Conservation (phyloP, 2,113 vertebrate species). For the Albula glossodonta region DNA sequence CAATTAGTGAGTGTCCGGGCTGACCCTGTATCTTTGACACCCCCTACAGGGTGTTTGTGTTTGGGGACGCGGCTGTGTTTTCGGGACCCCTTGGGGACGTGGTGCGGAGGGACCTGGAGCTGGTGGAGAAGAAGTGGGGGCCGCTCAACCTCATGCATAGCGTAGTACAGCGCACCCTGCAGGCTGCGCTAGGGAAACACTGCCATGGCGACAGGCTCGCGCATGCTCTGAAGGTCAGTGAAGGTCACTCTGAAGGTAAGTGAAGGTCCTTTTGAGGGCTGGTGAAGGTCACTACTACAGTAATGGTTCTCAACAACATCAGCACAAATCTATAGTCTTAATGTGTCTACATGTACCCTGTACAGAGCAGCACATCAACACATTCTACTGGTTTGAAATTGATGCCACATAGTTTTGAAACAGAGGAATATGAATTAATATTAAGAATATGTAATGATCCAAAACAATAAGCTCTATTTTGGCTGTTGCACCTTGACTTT, state of each 20-base stretch:
- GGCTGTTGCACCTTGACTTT: too few relatives aligned
- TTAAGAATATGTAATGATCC: too few relatives aligned
- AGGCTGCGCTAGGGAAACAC: slow-evolving; percentile 74
- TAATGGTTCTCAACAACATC: too few relatives aligned
- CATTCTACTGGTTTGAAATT: too few relatives aligned
- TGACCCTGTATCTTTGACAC: slow-evolving; percentile 10
- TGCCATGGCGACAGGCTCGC: slow-evolving; percentile 64
- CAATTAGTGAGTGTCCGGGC: neutral
- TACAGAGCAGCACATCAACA: too few relatives aligned
- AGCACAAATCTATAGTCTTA: too few relatives aligned
- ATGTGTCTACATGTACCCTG: too few relatives aligned
- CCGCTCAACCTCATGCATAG: slow-evolving; percentile 71
- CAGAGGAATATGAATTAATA: too few relatives aligned
- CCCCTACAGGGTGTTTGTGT: slow-evolving; percentile 80
- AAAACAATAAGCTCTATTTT: too few relatives aligned
- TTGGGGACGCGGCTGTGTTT: slow-evolving; percentile 84
- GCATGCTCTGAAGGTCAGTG: slow-evolving; percentile 75
- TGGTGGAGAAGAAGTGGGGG: slow-evolving; percentile 51
- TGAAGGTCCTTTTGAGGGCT: too few relatives aligned
- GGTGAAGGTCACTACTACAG: too few relatives aligned
- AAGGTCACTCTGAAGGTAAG: neutral
- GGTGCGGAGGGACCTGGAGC: slow-evolving; percentile 71
- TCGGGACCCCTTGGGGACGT: slow-evolving; percentile 71
- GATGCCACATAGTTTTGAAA: too few relatives aligned
- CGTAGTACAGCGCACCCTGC: slow-evolving; percentile 77